Conservation (phyloP, 2,113 vertebrate genomes). For the Castor canadensis region DNA sequence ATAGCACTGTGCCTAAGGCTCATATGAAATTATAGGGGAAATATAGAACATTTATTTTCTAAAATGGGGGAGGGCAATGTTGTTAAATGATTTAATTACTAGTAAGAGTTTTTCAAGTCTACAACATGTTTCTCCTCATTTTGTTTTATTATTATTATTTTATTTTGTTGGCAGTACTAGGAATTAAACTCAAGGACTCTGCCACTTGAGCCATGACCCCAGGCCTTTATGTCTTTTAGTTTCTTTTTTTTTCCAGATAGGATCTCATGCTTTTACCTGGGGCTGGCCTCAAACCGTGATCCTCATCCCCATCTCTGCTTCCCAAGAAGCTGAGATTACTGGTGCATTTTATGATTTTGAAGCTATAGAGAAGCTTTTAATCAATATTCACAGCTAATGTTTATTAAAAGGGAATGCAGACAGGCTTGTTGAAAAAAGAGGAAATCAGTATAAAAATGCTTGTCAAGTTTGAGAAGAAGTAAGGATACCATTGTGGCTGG, state of each 20-base stretch:
- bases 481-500: not conserved
- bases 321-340: too few relatives aligned
- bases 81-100: not conserved
- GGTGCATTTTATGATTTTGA: slow-evolving; percentile 47
- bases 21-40: not conserved
- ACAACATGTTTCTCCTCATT: not conserved
- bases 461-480: not conserved
- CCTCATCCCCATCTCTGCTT: too few relatives aligned
- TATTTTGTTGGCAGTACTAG: too few relatives aligned
- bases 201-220: too few relatives aligned
- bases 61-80: not conserved
- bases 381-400: slow-evolving; percentile 6
- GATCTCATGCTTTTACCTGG: too few relatives aligned
- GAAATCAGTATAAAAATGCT: not conserved
- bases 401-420: slow-evolving; percentile 5
- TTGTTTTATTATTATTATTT: too few relatives aligned
- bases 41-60: not conserved
- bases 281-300: too few relatives aligned
- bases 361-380: slow-evolving; percentile 28
- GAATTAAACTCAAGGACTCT: too few relatives aligned
- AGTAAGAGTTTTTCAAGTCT: not conserved
- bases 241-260: too few relatives aligned
- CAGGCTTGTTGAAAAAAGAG: not conserved
- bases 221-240: too few relatives aligned
- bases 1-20: not conserved